phyloP scores from a whole-genome alignment of 1,140 invertebrate species.

The Marisa cornuarietis region DNA sequence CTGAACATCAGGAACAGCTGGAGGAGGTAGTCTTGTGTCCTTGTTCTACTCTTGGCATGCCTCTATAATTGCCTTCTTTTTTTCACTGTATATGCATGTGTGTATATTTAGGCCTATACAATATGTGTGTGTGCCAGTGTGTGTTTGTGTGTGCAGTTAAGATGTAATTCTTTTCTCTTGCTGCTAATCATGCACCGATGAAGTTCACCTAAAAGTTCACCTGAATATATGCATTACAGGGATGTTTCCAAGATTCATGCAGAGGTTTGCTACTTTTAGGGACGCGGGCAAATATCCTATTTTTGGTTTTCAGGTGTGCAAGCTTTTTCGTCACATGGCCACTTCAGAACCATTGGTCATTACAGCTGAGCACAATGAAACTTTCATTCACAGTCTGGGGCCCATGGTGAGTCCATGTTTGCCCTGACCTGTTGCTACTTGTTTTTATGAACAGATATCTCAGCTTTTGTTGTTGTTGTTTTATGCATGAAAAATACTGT shows the following conservation, averaged over 20 bases:
- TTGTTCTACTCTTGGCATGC: neutral
- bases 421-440: neutral
- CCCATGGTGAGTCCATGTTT: constrained; percentile 68
- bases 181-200: neutral
- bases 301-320: constrained; percentile 81
- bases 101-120: constrained; percentile 7
- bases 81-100: neutral
- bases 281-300: neutral
- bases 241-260: neutral
- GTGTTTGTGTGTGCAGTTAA: neutral
- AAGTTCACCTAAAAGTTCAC: no score
- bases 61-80: no score
- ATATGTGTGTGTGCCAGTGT: neutral
- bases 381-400: constrained; percentile 79
- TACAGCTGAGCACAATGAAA: constrained; percentile 93
- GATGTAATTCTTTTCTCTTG: neutral
- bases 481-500: no score
- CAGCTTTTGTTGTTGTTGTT: no score
- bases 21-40: constrained; percentile 76
- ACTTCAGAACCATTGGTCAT: constrained; percentile 93
- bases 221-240: neutral
- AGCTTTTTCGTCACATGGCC: constrained; percentile 93
- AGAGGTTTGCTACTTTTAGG: neutral
- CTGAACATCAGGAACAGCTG: constrained; percentile 90
- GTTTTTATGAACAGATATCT: neutral